Evolutionary conservation across 2,888 invertebrate genomes (phyloP), one percentile per base, ranked within the genome.

Genomic region (Maniola hyperantus): DNA sequence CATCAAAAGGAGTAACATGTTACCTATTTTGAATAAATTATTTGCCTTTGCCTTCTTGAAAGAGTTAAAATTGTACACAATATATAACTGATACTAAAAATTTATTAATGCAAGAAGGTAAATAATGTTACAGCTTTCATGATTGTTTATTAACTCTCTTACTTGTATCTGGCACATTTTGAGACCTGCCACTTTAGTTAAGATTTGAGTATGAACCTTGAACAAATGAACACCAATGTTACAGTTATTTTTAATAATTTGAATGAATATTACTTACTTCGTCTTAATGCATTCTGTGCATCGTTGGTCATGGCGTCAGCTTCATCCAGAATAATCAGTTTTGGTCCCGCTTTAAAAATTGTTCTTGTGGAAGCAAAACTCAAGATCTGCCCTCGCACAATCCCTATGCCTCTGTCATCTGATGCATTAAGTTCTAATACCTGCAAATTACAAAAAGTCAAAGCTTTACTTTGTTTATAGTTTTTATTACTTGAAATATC

Each of bases 241-340:
- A 46, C 1, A 46, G 44, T 15, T 15, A n/a, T 15, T 15, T 13
- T 15, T 33, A 13, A 33, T 33, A 11, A 33, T 53, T 53, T 6
- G 11, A 26, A 51, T n/a, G 6, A 53, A 6, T 36, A 10, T 6
- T 18, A 63, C 94, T 94, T 93, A 97, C 97, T 97, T 94, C 98
- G 95, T 75, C 99, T 93, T 0, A 99, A 93, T 36, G 99, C 99
- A 94, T 99, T 99, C 85, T 99, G 99, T 0, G 99, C 99, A 94
- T 99, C 99, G 86, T 97, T 97, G 0, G 99, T 99, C 99, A 99
- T 99, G 0, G 99, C 98, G 93, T 99, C 99, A 0, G 99, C 99
- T 93, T 99, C 99, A 93, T 99, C 99, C 26, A 99, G 92, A 74
- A 99, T 99, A 51, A 99, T 97, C 48, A 99, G 89, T 84, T 99